Conservation (phyloP, 2,113 vertebrate genomes). For the Neolamprologus modestus region DNA sequence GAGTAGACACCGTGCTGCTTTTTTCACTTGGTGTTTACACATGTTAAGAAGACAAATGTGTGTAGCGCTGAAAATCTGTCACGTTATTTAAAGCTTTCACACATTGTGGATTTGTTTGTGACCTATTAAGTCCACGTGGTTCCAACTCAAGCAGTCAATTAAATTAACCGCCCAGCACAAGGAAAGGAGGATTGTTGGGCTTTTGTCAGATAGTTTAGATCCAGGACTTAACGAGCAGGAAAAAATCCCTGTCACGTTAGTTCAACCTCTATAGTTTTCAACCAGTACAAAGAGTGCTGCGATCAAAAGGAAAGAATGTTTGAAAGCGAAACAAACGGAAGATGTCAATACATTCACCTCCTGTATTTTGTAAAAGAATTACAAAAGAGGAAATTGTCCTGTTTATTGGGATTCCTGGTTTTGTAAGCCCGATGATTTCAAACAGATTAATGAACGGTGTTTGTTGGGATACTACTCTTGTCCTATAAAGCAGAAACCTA, state of each 20-base stretch:
- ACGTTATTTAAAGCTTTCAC: not conserved
- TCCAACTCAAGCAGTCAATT: not conserved
- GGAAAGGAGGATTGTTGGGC: not conserved
- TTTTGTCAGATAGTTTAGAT: not conserved
- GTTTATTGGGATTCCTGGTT: not conserved
- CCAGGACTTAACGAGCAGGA: slow-evolving; percentile 1
- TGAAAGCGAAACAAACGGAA: not conserved
- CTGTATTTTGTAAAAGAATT: not conserved
- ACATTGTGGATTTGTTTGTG: not conserved
- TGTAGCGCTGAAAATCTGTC: not conserved
- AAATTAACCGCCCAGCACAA: not conserved
- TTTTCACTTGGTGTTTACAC: not conserved
- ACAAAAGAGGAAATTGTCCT: not conserved
- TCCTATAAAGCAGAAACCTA: not conserved
- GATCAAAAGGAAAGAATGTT: not conserved
- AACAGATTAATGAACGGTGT: not conserved
- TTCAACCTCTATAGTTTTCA: not conserved
- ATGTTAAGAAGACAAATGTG: not conserved
- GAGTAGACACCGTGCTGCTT: not conserved
- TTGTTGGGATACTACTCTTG: not conserved
- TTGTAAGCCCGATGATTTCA: not conserved
- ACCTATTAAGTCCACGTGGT: not conserved
- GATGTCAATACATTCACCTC: not conserved
- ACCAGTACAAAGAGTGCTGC: not conserved
- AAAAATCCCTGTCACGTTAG: not conserved